Evolutionary conservation across 92 coral and sea anemone genomes (phyloP), one percentile per base, ranked within the genome.

Genomic region (Parazoanthus atlanticus): DNA sequence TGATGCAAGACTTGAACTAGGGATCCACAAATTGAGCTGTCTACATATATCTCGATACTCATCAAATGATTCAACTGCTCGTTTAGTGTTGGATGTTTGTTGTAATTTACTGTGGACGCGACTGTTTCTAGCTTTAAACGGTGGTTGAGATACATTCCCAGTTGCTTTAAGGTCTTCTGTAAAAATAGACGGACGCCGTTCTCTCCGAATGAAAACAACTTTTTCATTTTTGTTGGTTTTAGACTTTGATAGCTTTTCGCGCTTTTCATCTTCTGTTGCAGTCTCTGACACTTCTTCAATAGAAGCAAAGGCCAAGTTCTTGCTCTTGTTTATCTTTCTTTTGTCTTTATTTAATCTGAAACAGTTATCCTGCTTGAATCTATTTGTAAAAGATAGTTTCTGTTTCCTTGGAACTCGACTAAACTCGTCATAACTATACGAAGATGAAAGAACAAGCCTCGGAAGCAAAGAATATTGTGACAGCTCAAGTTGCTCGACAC

Each of bases 401-500:
- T 19, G 12, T 75, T 75, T 21, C 52, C 79, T 36, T 75, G 52
- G 79, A 9, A 8, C 17, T 75, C 79, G 79, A n/a, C 79, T 75
- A n/a, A 75, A 75, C 26, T 75, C 49, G 31, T 75, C 79, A 36
- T 75, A 75, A 32, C 31, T 10, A 21, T 75, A 75, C 40, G 79
- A 75, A 1, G 79, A 75, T 33, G 79, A 75, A 36, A 75, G 79
- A 12, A 75, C 49, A 33, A 75, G 79, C 21, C 79, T 75, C 3
- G 79, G 79, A 32, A 75, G 79, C 25, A 75, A 19, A 23, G 79
- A 75, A 26, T 75, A 75, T 21, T 75, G 25, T 36, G 79, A 75
- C 79, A 75, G 34, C 28, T 75, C 49, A 4, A 75, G 79, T 13
- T 75, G 40, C 11, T 75, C 79, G 25, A 0, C 26, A 41, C 31